Base-by-base conservation (phyloP, 2,888 invertebrate genomes). In the Hanleya hanleyi region DNA sequence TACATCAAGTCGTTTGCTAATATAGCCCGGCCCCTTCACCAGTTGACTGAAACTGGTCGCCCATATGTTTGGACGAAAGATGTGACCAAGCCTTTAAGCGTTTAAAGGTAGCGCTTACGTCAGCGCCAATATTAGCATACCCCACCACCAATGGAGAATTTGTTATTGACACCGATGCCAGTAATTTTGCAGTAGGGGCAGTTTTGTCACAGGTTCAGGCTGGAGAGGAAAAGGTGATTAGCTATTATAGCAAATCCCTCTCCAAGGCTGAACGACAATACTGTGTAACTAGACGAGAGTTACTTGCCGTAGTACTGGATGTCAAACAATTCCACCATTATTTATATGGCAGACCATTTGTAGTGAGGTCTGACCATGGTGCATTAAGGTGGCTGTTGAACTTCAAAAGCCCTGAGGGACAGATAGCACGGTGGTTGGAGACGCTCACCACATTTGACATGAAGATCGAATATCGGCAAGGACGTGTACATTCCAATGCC, bases 381-480 rank as follows among this genome's bases (percentile, higher is more conserved):
- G 70, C 79, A n/a, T 65, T 80, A 18, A 35, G 47, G 1, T 77
- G 77, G 77, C 69, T 81, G 12, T 38, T 66, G n/a, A 67, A 51
- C 38, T 67, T 74, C 37, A 71, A 75, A 36, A 62, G 70, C 32
- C 71, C 77, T 18, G 68, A 69, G 22, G 74, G 79, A 18, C 74
- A 73, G 67, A 36, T 75, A 12, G 75, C 79, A 29, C 35, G 79
- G 36, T 76, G 75, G 79, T 67, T 76, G 22, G 73, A 74, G 51
- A 36, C 38, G 5, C 65, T 77, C 35, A 57, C 70, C 9, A 38
- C 61, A 12, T 78, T 71, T 69, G 35, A 74, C n/a, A 65, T 77
- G 32, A 62, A 51, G 18, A 71, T 75, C 33, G 33, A 66, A 26
- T 67, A 76, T 37, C 33, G 71, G 38, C 35, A 57, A 36, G 79